phyloP scores from a whole-genome alignment of 2,797 vertebrate species.

The Eulemur mongoz region DNA sequence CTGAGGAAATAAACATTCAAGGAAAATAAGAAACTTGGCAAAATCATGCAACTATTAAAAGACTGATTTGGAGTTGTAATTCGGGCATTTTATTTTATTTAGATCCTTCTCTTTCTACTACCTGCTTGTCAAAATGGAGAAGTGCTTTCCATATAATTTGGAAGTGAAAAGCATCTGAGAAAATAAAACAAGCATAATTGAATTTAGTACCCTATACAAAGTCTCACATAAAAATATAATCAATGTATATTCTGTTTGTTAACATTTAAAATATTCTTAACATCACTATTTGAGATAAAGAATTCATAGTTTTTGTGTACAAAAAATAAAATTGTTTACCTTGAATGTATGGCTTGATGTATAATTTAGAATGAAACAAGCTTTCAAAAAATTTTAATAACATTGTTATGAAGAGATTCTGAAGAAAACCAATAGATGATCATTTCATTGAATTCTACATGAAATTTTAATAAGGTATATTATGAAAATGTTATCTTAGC shows the following conservation, averaged over 20 bases:
- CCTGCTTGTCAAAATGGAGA: not conserved
- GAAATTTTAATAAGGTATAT: conserved; percentile 46
- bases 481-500: not conserved
- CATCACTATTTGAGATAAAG: not conserved
- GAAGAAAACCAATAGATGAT: conserved; percentile 25
- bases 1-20: not conserved
- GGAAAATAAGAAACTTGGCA: not conserved
- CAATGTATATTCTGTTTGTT: not conserved
- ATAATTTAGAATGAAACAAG: conserved; percentile 55
- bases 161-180: not conserved
- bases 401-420: conserved; percentile 33
- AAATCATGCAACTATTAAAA: not conserved
- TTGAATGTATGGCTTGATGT: not conserved
- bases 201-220: not conserved
- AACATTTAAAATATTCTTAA: not conserved
- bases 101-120: not conserved
- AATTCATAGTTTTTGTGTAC: conserved; percentile 19
- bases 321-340: not conserved
- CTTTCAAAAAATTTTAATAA: conserved; percentile 57
- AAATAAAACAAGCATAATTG: not conserved
- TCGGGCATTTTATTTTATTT: not conserved
- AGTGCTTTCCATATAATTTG: not conserved
- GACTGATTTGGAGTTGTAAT: not conserved
- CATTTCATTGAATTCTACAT: conserved; percentile 48
- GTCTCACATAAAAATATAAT: not conserved